phyloP scores from a whole-genome alignment of 2,888 invertebrate genomes.

The Ditula angustiorana region DNA sequence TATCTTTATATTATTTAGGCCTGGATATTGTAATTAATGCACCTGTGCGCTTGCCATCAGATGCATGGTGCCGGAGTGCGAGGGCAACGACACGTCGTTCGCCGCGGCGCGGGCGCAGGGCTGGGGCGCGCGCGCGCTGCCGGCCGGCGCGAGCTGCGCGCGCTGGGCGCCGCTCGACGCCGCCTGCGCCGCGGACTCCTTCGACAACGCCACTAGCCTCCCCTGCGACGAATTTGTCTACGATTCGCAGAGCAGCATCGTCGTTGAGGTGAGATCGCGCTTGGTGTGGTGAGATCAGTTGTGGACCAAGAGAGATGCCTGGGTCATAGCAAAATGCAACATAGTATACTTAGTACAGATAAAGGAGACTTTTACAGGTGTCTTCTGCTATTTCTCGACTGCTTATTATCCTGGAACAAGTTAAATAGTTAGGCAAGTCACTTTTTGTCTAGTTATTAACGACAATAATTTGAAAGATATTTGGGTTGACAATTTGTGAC shows the following conservation, averaged over 20 bases:
- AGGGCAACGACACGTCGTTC: constrained; percentile 57
- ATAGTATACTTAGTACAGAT: no score
- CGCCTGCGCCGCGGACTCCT: constrained; percentile 63
- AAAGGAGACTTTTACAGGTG: no score
- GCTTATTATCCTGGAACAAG: no score
- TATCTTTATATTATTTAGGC: no score
- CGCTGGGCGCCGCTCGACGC: constrained; percentile 54
- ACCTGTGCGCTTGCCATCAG: constrained; percentile 63
- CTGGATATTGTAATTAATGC: no score
- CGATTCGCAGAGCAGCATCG: constrained; percentile 78
- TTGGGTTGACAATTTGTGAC: no score
- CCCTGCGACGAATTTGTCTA: constrained; percentile 78
- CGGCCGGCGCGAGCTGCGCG: constrained; percentile 54
- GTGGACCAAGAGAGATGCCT: not conserved
- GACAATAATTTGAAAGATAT: no score
- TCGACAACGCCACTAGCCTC: constrained; percentile 62
- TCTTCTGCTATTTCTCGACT: no score
- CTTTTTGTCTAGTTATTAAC: no score
- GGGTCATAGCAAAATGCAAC: no score
- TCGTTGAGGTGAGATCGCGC: constrained; percentile 77
- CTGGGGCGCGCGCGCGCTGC: constrained; percentile 58
- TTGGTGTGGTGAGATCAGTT: no score
- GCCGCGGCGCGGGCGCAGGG: constrained; percentile 49
- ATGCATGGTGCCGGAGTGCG: constrained; percentile 83
- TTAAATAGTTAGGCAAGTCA: no score